These are phyloP conservation scores for Phania funesta DNA, from an alignment of 2,888 invertebrate species.

Conservation along the genomic window DNA sequence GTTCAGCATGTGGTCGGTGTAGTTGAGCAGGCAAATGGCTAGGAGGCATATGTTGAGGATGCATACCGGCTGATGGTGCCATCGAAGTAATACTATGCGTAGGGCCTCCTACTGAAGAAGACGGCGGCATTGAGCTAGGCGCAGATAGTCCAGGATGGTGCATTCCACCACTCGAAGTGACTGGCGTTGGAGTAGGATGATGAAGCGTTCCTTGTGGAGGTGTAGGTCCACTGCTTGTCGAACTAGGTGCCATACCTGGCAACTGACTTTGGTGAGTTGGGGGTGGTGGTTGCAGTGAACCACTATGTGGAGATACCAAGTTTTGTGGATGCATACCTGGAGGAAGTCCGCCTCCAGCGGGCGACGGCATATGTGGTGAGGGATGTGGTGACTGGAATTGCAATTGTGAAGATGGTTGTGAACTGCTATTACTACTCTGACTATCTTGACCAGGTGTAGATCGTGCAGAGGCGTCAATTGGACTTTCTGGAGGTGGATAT, in stretches of 20 bases:
- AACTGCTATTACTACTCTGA: constrained; percentile 80
- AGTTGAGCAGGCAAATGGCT: constrained; percentile 76
- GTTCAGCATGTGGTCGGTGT: constrained; percentile 79
- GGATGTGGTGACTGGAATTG: constrained; percentile 80
- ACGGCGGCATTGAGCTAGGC: constrained; percentile 80
- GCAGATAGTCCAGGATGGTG: constrained; percentile 79
- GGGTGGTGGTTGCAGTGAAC: constrained; percentile 68
- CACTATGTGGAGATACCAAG: constrained; percentile 77
- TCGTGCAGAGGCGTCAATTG: constrained; percentile 79
- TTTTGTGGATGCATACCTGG: constrained; percentile 80
- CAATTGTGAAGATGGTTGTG: constrained; percentile 76
- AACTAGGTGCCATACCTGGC: constrained; percentile 69
- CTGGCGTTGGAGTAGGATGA: constrained; percentile 71
- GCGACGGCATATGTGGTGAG: constrained; percentile 79
- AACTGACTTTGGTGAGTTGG: constrained; percentile 63
- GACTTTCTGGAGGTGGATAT: constrained; percentile 78
- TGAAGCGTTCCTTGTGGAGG: constrained; percentile 69
- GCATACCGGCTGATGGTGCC: constrained; percentile 73
- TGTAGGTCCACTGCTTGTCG: constrained; percentile 65
- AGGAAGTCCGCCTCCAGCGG: constrained; percentile 75
- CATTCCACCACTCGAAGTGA: constrained; percentile 49
- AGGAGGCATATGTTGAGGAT: constrained; percentile 72
- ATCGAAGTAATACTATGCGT: constrained; percentile 76
- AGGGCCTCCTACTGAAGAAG: constrained; percentile 71
- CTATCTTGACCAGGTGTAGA: constrained; percentile 81